Percentiles rank a stretch among this genome's conserved stretches.
Conservation (phyloP, 2,888 invertebrate species). For the Saturnia japonica region DNA sequence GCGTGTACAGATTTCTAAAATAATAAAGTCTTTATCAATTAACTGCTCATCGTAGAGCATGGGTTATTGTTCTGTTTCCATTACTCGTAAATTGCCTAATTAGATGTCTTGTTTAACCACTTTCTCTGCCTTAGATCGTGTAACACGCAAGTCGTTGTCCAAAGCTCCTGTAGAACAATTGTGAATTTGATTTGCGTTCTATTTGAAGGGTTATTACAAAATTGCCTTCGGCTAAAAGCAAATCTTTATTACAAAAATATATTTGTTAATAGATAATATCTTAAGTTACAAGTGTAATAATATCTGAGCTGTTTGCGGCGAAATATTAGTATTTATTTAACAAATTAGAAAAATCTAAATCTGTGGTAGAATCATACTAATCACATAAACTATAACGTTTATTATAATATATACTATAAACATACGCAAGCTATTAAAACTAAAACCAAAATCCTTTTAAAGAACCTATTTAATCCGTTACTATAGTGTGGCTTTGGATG, state of each 20-base stretch:
- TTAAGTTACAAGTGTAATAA: neutral
- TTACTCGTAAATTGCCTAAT: slow-evolving; percentile 41
- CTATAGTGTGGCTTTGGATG: neutral
- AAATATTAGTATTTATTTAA: no score
- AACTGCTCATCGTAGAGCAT: slow-evolving; percentile 21
- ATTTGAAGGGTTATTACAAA: slow-evolving; percentile 2
- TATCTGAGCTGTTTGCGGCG: no score
- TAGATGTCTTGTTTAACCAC: slow-evolving; percentile 51
- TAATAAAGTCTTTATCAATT: slow-evolving; percentile 16
- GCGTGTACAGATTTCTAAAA: neutral
- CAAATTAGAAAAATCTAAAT: no score
- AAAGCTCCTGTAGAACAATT: slow-evolving; percentile 12
- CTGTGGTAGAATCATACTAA: neutral
- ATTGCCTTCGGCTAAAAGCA: neutral
- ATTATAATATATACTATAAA: no score
- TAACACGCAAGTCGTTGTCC: slow-evolving; percentile 14
- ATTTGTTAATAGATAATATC: neutral
- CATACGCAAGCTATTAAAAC: no score
- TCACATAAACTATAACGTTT: neutral
- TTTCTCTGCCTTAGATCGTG: slow-evolving; percentile 47
- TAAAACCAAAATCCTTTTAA: no score
- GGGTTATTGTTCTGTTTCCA: slow-evolving; percentile 21
- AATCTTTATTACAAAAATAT: neutral
- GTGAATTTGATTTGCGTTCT: slow-evolving; percentile 16
- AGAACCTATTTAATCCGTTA: neutral